Base-by-base conservation (phyloP, 2,797 vertebrate genomes). In the Pangasius larnaudii region DNA sequence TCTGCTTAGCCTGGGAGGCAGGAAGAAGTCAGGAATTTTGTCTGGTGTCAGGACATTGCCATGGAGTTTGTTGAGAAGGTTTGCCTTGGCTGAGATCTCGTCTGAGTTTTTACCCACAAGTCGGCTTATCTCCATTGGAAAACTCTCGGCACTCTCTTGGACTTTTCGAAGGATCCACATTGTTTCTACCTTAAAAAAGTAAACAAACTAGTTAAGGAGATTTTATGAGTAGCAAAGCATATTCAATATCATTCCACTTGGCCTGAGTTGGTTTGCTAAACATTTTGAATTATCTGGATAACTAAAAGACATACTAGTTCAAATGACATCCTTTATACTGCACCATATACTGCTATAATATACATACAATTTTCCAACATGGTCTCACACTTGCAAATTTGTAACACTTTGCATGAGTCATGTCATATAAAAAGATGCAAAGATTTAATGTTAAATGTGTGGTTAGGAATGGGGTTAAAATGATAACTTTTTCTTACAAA, bases 1-100 rank as follows among this genome's bases (percentile, higher is more conserved):
- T 71, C 88, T 93, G 85, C 91, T 94, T 61, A 96, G 93, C 36
- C 92, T 91, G 0, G 95, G 95, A 22, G 95, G 94, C 69, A 96
- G 91, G 86, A 94, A 95, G 87, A 96, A 96, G 67, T 95, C 95
- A 0, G 94, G 95, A 77, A 96, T 96, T 61, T 93, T 95, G 46
- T 96, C 94, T 36, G 95, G 94, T 5, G 93, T 96, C 72, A 96
- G 94, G 89, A 96, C 86, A 89, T 96, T 96, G 91, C 74, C 91
- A 91, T 94, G 94, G 80, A 96, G 90, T 85, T 91, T 92, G 27
- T 82, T 90, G 87, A 92, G 92, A 58, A 94, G 86, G 51, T 85
- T 91, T 59, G 87, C 74, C 67, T 94, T 92, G 27, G 91, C 92
- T 8, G 92, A 90, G 16, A 87, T 78, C 77, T 89, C 69, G 0